Evolutionary conservation across 1,140 invertebrate genomes (phyloP), one percentile per base, ranked within the genome.

Genomic region (Drosophila novamexicana): DNA sequence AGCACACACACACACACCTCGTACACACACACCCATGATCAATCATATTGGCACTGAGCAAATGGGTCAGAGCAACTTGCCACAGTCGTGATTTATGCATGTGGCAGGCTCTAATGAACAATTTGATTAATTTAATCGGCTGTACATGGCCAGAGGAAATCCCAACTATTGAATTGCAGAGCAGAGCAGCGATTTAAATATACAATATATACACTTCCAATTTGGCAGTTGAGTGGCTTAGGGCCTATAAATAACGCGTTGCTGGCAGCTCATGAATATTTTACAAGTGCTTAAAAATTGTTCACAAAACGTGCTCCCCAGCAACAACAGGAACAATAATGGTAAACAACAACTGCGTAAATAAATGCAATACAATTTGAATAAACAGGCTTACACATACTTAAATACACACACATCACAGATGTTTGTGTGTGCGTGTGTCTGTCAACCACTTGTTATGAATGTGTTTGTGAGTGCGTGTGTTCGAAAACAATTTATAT

Each of bases 331-430:
- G 53, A 52, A 49, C 37, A 54, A 32, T 29, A 50, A 36, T 36
- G 40, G 14, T 29, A 16, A 74, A 62, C 56, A 65, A 42, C 76
- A 70, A 57, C 56, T 58, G 64, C 79, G 79, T 68, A 88, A 79
- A 88, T 82, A 82, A 82, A 74, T 88, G 79, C 76, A 86, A 86
- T 86, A 88, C 68, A 44, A 83, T 88, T 88, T 88, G 73, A 80
- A 88, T 89, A 89, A 88, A 88, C 84, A 88, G 84, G 84, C 84
- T 88, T 88, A 88, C 85, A 73, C 67, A 78, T 77, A 72, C 78
- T 88, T 88, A 77, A 83, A 83, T 77, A 69, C 79, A 79, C 85
- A 75, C 82, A 80, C 77, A 22, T 52, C 67, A 64, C 34, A 12
- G n/a, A 50, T 52, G 1, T 57, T 39, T 54, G 1, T 61, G n/a